Evolutionary conservation across 2,888 invertebrate species (phyloP), one percentile per base, ranked within the genome.

Genomic region (Agrochola macilenta): DNA sequence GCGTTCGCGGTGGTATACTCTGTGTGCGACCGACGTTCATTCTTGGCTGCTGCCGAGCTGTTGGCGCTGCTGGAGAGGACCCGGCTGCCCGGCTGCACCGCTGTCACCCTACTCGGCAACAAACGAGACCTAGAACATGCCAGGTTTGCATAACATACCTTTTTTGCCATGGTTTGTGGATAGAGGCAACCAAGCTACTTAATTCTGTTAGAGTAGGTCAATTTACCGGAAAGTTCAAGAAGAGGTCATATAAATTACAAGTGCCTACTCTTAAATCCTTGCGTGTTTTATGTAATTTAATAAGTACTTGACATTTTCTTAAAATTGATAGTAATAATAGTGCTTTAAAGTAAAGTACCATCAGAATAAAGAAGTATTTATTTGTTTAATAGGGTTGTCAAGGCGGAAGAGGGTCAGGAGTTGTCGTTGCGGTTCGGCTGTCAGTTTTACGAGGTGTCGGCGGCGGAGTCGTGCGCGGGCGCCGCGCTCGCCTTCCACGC

Each of bases 391-490:
- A 98, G 98, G 93, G 97, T 97, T 95, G 98, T 98, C 72, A 98
- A 98, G 90, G 98, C 98, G 85, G 98, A 98, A 93, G 58, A 69
- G 90, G 98, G 98, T 61, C 98, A 98, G 89, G 98, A 98, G 93
- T 92, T 98, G 84, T 98, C 98, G 23, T 94, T 98, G 88, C 97
- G 98, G 84, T 98, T 97, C 92, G 98, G 98, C 63, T 98, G 98
- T 90, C 98, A 98, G 94, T 98, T 98, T 94, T 98, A 98, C 95
- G 98, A 98, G 95, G 98, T 98, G 78, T 98, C 98, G 76, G 98
- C 98, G 20, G 98, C 98, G 54, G 98, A 98, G 93, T 98, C 98
- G 89, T 98, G 98, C 89, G 98, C 98, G 0, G 98, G 98, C 78
- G 98, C 98, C 0, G 98, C 98, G 58, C 96, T 98, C 76, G 98